A percentile compares a stretch with the other conserved stretches of the same genome.
Conservation (phyloP, 2,797 vertebrate genomes). For the Chiroxiphia lanceolata region DNA sequence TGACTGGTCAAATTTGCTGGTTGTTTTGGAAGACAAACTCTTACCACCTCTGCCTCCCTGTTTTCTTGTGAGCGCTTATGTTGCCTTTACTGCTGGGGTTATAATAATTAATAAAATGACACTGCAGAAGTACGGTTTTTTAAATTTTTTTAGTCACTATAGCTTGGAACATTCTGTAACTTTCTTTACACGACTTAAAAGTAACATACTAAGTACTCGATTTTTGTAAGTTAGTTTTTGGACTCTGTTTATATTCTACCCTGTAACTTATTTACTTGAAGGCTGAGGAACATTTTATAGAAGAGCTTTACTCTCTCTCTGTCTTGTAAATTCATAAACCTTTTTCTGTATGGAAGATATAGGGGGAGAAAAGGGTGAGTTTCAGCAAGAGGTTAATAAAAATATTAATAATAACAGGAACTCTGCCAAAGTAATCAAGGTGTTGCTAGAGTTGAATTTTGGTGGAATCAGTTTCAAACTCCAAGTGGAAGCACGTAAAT, state of each 20-base stretch:
- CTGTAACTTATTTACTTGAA: slow-evolving; percentile 33
- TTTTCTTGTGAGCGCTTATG: neutral
- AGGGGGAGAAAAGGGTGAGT: neutral
- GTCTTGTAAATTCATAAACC: neutral
- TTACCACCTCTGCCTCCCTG: neutral
- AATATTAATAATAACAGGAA: neutral
- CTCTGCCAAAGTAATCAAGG: neutral
- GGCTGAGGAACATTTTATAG: neutral
- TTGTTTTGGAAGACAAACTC: neutral
- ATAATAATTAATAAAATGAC: slow-evolving; percentile 25
- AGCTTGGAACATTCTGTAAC: slow-evolving; percentile 43
- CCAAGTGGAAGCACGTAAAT: neutral
- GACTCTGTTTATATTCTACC: neutral
- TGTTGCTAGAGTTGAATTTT: neutral
- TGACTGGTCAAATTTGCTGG: neutral
- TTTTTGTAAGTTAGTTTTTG: slow-evolving; percentile 38
- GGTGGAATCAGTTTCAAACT: neutral
- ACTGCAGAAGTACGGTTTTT: neutral
- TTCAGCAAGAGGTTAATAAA: neutral
- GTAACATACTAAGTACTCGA: neutral
- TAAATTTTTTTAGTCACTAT: slow-evolving; percentile 36
- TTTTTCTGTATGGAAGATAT: neutral
- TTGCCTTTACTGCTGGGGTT: slow-evolving; percentile 4
- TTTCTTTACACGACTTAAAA: neutral
- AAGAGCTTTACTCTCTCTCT: neutral